Percentiles rank a stretch among this genome's conserved stretches.
Evolutionary conservation across 2,113 vertebrate species (phyloP).

Genomic region (Monarcha castaneiventris): DNA sequence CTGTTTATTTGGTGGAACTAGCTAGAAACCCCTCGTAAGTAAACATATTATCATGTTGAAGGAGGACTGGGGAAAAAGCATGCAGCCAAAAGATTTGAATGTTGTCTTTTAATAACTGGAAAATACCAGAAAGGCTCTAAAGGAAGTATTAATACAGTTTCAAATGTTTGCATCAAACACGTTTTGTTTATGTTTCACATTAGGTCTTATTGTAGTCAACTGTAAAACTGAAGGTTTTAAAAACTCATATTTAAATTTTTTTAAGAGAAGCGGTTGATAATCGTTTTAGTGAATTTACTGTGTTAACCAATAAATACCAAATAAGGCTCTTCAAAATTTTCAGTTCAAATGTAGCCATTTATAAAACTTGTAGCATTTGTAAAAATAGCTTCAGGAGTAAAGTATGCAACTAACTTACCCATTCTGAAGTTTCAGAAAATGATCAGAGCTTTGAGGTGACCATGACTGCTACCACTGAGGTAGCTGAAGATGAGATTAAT

Average conservation of each 20-base stretch:
- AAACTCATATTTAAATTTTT: not conserved
- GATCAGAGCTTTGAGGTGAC: slow-evolving; percentile 97
- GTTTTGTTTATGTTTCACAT: not conserved
- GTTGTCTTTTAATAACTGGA: not conserved
- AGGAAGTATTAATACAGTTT: not conserved
- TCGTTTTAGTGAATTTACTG: not conserved
- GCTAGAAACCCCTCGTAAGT: not conserved
- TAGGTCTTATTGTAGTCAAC: not conserved
- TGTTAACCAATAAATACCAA: not conserved
- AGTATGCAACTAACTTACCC: not conserved
- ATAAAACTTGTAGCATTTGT: not conserved
- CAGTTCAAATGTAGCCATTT: not conserved
- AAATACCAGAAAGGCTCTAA: not conserved
- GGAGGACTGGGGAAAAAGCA: not conserved
- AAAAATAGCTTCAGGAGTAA: not conserved
- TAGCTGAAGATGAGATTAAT: slow-evolving; percentile 83
- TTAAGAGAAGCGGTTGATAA: not conserved
- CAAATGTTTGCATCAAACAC: not conserved
- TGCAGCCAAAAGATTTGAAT: not conserved
- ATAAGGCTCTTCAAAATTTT: not conserved
- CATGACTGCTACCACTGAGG: slow-evolving; percentile 91
- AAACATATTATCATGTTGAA: not conserved
- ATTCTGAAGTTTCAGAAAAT: slow-evolving; percentile 86
- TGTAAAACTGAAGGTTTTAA: not conserved
- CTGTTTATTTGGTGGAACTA: not conserved